Base-by-base conservation (phyloP, 2,113 vertebrate genomes). In the Geococcyx californianus region DNA sequence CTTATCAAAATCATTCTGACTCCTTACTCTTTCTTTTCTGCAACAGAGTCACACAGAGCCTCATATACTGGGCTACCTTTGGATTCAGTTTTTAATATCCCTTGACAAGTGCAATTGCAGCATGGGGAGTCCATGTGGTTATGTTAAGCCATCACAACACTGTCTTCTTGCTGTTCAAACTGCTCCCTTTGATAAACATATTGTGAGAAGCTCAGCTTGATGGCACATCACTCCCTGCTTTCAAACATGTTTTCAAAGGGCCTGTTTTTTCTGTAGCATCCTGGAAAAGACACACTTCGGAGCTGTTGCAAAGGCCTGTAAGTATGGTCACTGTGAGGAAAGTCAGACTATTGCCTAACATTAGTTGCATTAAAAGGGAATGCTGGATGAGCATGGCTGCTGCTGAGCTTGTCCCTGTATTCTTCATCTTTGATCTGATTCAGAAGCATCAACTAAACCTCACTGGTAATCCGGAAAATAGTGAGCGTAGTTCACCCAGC, bases 371-470 rank as follows among this genome's bases (percentile, higher is more conserved):
- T 94, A 59, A 63, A 93, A 90, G 26, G 42, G 94, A 97, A 95
- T 87, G 87, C 56, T 36, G 76, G 92, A 90, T 87, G 83, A 94
- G 76, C 56, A 52, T 86, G 69, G 60, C 83, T 90, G 92, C 92
- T 90, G 73, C 72, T 64, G 60, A 78, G 88, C 76, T 91, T 91
- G 79, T 86, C 82, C 84, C 59, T 26, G 11, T 74, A 88, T 56
- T 77, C 82, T 55, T 40, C 11, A 1, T 70, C 87, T 90, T 96
- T 95, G 78, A 94, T 93, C 75, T 94, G 55, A 58, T 54, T 77
- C 84, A 86, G 90, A 77, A 86, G 68, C 60, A 83, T 56, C 68
- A 80, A 40, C 64, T 93, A 70, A 86, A 86, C n/a, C 33, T 81
- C 25, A 4, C 42, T 33, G 80, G 33, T 74, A 87, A 72, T 52